Conservation (phyloP, 2,888 invertebrate genomes). For the Graphium colonna region DNA sequence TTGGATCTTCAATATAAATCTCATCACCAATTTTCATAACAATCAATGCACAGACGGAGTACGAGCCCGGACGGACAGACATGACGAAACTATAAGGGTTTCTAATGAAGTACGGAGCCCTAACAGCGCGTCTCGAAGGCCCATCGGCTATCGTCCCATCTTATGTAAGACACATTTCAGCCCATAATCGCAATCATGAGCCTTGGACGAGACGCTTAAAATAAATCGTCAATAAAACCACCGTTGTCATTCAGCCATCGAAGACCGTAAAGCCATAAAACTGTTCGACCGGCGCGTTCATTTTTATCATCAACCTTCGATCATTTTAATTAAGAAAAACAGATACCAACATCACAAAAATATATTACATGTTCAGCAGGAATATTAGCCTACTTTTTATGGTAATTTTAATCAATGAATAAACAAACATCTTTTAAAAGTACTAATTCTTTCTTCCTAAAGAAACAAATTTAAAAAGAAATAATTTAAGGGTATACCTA, state of each 20-base stretch:
- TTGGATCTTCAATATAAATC: no score
- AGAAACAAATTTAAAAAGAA: not conserved
- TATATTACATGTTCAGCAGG: not conserved
- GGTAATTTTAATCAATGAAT: no score
- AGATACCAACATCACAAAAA: not conserved
- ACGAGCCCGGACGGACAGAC: no score
- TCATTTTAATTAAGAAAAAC: slow-evolving; percentile 16
- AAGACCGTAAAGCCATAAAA: slow-evolving; percentile 29
- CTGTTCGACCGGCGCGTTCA: slow-evolving; percentile 36
- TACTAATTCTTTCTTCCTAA: not conserved
- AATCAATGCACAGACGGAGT: no score
- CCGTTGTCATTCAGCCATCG: slow-evolving; percentile 37
- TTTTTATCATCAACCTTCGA: slow-evolving; percentile 34
- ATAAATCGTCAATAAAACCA: slow-evolving; percentile 32
- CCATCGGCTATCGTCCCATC: slow-evolving; percentile 17
- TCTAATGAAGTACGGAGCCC: no score
- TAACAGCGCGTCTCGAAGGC: no score
- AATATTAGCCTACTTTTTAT: not conserved
- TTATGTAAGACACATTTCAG: slow-evolving; percentile 18
- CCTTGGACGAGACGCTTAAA: slow-evolving; percentile 22
- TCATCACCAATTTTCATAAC: no score
- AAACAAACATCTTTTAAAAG: not conserved
- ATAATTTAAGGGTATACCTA: not conserved
- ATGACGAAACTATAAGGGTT: no score
- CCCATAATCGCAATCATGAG: slow-evolving; percentile 14